A percentile compares a stretch with the other conserved stretches of the same genome.
Conservation (phyloP, 2,113 vertebrate species). For the Anguilla japonica region DNA sequence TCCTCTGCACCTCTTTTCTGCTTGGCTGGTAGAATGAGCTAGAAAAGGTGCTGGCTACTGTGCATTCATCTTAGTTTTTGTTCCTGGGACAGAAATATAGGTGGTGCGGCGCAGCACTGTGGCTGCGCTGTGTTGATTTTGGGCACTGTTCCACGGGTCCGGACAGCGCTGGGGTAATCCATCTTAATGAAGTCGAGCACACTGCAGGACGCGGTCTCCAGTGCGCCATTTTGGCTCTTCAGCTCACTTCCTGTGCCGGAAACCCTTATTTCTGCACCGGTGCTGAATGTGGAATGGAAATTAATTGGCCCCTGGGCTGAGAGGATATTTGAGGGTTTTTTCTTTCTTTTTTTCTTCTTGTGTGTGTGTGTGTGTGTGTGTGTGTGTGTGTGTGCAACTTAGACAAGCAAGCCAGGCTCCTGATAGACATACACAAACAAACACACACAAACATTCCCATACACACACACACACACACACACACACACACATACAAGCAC, state of each 20-base stretch:
- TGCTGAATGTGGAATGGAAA: not conserved
- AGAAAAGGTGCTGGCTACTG: not conserved
- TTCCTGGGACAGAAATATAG: not conserved
- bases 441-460: too few relatives aligned
- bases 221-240: not conserved
- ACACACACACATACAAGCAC: too few relatives aligned
- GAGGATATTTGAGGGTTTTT: not conserved
- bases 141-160: not conserved
- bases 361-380: too few relatives aligned
- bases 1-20: not conserved
- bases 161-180: not conserved
- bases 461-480: too few relatives aligned
- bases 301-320: not conserved
- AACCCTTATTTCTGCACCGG: not conserved
- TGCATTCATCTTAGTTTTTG: not conserved
- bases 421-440: too few relatives aligned
- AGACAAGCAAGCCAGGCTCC: too few relatives aligned
- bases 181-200: not conserved
- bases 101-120: not conserved
- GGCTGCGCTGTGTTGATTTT: not conserved
- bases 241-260: not conserved
- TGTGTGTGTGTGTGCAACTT: too few relatives aligned
- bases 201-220: too few relatives aligned
- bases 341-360: not conserved
- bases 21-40: not conserved